Evolutionary conservation across 2,797 vertebrate genomes (phyloP).

Genomic region (Euphonia xanthogaster): DNA sequence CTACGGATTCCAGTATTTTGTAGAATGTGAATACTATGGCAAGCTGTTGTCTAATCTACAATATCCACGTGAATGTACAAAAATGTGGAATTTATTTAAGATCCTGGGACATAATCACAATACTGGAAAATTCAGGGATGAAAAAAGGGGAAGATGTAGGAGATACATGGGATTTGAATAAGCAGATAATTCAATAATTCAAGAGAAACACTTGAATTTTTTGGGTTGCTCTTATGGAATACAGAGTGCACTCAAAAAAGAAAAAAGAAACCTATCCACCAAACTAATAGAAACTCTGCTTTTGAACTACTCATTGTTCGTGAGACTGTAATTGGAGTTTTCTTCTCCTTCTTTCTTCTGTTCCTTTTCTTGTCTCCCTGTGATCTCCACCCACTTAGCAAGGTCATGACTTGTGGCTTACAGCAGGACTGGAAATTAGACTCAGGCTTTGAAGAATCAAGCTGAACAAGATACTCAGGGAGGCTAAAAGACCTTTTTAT

Average conservation of each 20-base stretch:
- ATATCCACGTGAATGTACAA: background rate
- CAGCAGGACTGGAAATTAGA: conserved; percentile 7
- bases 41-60: background rate
- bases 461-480: background rate
- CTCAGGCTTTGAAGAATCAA: conserved; percentile 17
- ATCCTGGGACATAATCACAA: background rate
- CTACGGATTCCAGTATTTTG: background rate
- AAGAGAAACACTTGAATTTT: background rate
- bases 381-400: conserved; percentile 38
- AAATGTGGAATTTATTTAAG: background rate
- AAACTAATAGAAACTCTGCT: background rate
- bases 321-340: background rate
- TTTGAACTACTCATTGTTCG: conserved; percentile 5
- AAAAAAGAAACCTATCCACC: background rate
- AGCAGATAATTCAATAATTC: background rate
- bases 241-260: background rate
- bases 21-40: background rate
- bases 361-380: conserved; percentile 9
- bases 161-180: background rate
- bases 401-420: background rate
- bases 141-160: background rate
- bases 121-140: background rate
- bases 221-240: background rate
- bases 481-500: conserved; percentile 4
- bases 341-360: background rate